A percentile compares a stretch with the other conserved stretches of the same genome.
These are phyloP conservation scores for Leptura quadrifasciata DNA, from an alignment of 2,888 invertebrate genomes.

Conservation along the genomic window DNA sequence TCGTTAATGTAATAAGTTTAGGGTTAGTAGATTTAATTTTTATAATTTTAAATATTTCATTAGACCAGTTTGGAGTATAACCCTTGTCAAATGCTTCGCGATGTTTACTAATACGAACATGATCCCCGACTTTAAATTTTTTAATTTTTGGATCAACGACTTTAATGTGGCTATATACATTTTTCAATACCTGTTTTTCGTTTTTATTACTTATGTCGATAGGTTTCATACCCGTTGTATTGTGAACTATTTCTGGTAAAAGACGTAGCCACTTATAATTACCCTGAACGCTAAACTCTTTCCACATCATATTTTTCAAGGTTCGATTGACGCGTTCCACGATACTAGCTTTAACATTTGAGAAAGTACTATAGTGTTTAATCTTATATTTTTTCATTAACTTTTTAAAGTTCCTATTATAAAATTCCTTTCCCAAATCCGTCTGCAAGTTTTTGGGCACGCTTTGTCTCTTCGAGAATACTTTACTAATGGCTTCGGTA, in stretches of 20 bases:
- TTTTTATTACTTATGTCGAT: conserved; percentile 26
- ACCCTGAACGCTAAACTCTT: conserved; percentile 58
- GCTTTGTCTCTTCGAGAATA: background rate
- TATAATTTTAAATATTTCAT: conserved; percentile 65
- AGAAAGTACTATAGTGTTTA: conserved; percentile 43
- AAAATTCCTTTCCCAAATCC: conserved; percentile 44
- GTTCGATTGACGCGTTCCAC: conserved; percentile 45
- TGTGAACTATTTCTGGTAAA: conserved; percentile 33
- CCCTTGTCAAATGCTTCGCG: conserved; percentile 65
- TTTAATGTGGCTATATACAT: conserved; percentile 40
- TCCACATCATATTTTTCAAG: conserved; percentile 51
- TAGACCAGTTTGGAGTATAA: conserved; percentile 66
- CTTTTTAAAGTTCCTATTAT: conserved; percentile 33
- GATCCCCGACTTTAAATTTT: no score
- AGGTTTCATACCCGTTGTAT: conserved; percentile 31
- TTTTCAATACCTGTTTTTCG: conserved; percentile 37
- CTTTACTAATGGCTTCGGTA: conserved; percentile 41
- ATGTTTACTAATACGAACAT: conserved; percentile 63
- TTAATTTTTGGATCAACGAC: no score
- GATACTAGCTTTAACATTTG: conserved; percentile 12
- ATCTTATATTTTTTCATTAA: conserved; percentile 47
- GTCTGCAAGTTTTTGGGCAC: no score
- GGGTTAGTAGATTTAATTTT: conserved; percentile 64
- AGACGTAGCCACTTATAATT: conserved; percentile 53
- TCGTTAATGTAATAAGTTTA: conserved; percentile 63